Conservation (phyloP, 1,140 invertebrate species). For the Drosophila paulistorum region DNA sequence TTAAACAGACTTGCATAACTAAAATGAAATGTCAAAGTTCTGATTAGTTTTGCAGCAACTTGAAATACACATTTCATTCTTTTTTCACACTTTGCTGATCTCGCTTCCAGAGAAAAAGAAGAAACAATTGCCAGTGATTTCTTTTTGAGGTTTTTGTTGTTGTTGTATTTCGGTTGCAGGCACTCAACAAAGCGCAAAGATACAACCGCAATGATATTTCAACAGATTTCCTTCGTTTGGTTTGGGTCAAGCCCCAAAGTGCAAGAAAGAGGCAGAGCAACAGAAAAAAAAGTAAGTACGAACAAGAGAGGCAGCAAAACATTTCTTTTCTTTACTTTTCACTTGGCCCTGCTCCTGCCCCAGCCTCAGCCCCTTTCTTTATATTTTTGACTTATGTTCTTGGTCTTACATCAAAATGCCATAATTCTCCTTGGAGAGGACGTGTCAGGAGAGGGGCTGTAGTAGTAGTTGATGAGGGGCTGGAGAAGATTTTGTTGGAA, state of each 20-base stretch:
- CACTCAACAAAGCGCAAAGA: constrained; percentile 68
- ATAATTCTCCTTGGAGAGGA: constrained; percentile 29
- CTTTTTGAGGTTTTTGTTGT: constrained; percentile 12
- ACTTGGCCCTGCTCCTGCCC: neutral
- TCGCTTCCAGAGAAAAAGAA: neutral
- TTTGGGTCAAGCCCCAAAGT: constrained; percentile 39
- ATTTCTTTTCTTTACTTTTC: constrained; percentile 1
- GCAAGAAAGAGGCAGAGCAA: constrained; percentile 13
- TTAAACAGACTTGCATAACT: neutral
- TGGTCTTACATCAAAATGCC: constrained; percentile 35
- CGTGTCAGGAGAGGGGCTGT: neutral
- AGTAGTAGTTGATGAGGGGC: neutral
- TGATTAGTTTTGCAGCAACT: neutral
- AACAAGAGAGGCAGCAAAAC: constrained; percentile 18
- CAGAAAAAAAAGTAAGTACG: too few relatives aligned
- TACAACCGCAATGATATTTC: constrained; percentile 64
- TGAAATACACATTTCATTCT: neutral
- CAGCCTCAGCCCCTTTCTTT: neutral
- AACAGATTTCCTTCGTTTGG: constrained; percentile 53
- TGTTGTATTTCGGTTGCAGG: constrained; percentile 37
- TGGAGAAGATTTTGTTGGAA: constrained; percentile 5
- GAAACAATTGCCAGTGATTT: constrained; percentile 20
- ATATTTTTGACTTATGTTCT: constrained; percentile 27
- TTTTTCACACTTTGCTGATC: constrained; percentile 8
- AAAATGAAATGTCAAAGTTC: constrained; percentile 5